phyloP scores from a whole-genome alignment of 2,888 invertebrate species.

The Terebella lapidaria region DNA sequence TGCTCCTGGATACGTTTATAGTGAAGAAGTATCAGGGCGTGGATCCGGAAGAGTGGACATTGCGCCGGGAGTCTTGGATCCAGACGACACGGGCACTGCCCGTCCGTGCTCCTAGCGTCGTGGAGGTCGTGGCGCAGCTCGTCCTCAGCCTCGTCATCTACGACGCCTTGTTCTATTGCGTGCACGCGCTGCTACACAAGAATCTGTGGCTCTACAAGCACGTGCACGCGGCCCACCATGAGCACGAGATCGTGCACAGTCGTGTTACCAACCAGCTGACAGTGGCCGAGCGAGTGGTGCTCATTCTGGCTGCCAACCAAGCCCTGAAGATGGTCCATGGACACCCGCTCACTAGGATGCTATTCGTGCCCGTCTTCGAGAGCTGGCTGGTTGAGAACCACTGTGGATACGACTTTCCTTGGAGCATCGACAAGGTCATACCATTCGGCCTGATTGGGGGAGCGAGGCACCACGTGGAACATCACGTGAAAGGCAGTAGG shows the following conservation, averaged over 20 bases:
- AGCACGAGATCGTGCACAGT: conserved; percentile 33
- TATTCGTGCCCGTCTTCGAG: conserved; percentile 39
- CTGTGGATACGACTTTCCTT: conserved; percentile 42
- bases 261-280: conserved; percentile 42
- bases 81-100: conserved; percentile 37
- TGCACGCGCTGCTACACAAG: conserved; percentile 35
- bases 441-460: conserved; percentile 37
- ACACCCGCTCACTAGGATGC: conserved; percentile 38
- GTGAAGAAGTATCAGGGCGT: conserved; percentile 38
- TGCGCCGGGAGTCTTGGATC: conserved; percentile 27
- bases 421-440: conserved; percentile 34
- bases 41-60: conserved; percentile 27
- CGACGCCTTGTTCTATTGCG: conserved; percentile 35
- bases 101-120: conserved; percentile 27
- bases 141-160: conserved; percentile 32
- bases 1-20: conserved; percentile 35
- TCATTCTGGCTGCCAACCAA: conserved; percentile 38
- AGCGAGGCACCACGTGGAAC: conserved; percentile 33
- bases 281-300: conserved; percentile 31
- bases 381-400: conserved; percentile 39
- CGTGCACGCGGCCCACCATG: conserved; percentile 39
- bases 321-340: conserved; percentile 28
- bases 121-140: conserved; percentile 28
- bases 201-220: conserved; percentile 33
- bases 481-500: conserved; percentile 34